Evolutionary conservation across 2,888 invertebrate genomes (phyloP), one percentile per base, ranked within the genome.

Genomic region (Drosophila prostipennis): DNA sequence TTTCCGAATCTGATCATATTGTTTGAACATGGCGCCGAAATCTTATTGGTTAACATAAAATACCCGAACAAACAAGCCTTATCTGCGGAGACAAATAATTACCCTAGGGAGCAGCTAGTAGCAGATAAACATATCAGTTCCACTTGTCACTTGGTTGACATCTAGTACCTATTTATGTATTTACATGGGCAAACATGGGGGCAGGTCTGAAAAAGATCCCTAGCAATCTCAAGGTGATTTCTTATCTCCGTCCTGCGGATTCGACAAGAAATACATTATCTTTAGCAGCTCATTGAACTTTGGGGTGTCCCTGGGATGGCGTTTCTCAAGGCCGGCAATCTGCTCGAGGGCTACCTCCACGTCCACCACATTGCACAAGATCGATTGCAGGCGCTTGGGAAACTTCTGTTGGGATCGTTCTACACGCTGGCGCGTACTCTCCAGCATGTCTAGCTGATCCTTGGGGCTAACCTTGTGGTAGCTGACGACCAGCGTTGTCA

Each of bases 311-410:
- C 84, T 69, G 0, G 80, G 80, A 39, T 58, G 51, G 4, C 80
- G 80, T 19, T 80, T 86, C 32, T 83, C 84, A n/a, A 81, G 49
- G 2, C 80, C 80, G 0, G 84, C 72, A 29, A 82, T 81, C 57
- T 81, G 79, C 49, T 87, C 81, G 3, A 82, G 51, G 0, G 85
- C 82, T 7, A 81, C 71, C 39, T 82, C 85, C 16, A 82, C 77
- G 36, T 87, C 79, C 7, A 81, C 80, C 10, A 80, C 80, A 59
- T 84, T 84, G 70, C 81, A 80, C 45, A 79, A 23, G 6, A 82
- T 81, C 14, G 70, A 53, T 19, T 84, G 77, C 51, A 82, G 46
- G 6, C 82, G 87, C 16, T 79, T 71, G 0, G 77, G 65, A 53
- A 77, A 82, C 26, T 65, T 74, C 0, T 65, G 32, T 4, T 29